phyloP scores from a whole-genome alignment of 2,888 invertebrate genomes.

The Phalangium opilio region DNA sequence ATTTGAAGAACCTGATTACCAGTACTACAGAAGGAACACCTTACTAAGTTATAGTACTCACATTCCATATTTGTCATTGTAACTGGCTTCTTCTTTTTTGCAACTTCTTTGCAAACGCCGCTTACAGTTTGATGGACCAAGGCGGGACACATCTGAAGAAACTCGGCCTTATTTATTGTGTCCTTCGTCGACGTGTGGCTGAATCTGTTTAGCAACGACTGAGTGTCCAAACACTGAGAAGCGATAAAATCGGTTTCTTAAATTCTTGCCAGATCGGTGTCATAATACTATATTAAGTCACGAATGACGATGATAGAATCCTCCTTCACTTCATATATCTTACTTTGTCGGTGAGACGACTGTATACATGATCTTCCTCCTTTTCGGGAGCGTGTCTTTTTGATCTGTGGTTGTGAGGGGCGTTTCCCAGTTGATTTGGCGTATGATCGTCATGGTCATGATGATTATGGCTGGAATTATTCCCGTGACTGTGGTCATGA shows the following conservation, averaged over 20 bases:
- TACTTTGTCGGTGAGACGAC: too few relatives aligned
- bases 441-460: slow-evolving; percentile 7
- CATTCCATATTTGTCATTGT: slow-evolving; percentile 3
- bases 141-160: slow-evolving; percentile 16
- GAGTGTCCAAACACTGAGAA: slow-evolving; percentile 13
- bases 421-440: too few relatives aligned
- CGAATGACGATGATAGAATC: too few relatives aligned
- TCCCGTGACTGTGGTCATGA: slow-evolving; percentile 10
- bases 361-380: too few relatives aligned
- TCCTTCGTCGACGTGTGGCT: slow-evolving; percentile 3
- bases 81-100: not conserved
- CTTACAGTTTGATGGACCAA: slow-evolving; percentile 18
- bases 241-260: too few relatives aligned
- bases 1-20: not conserved
- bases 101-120: slow-evolving; percentile 11
- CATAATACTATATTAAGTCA: too few relatives aligned
- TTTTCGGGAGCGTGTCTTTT: too few relatives aligned
- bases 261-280: too few relatives aligned
- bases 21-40: not conserved
- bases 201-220: slow-evolving; percentile 10
- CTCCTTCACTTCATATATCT: too few relatives aligned
- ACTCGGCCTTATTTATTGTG: slow-evolving; percentile 11
- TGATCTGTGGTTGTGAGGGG: too few relatives aligned
- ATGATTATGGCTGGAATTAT: too few relatives aligned
- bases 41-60: not conserved